phyloP scores from a whole-genome alignment of 2,113 vertebrate genomes.

The Prionailurus viverrinus region DNA sequence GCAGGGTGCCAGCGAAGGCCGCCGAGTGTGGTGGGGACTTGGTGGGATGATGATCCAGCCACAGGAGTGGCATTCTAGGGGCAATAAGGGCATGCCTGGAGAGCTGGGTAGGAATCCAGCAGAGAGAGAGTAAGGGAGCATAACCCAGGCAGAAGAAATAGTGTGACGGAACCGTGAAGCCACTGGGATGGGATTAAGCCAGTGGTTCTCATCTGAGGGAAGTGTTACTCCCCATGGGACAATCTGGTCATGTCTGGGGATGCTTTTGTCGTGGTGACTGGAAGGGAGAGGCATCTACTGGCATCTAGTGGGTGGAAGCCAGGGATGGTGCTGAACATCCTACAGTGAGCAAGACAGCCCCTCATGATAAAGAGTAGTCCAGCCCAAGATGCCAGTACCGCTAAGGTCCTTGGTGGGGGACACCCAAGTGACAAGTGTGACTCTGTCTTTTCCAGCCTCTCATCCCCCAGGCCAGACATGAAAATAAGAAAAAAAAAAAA shows the following conservation, averaged over 20 bases:
- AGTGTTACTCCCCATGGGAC: not conserved
- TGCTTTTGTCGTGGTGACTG: not conserved
- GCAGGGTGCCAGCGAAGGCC: not conserved
- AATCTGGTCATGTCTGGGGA: not conserved
- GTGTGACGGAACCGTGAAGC: fast-evolving
- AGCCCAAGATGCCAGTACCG: not conserved
- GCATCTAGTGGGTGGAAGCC: not conserved
- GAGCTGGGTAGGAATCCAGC: not conserved
- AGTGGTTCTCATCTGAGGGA: not conserved
- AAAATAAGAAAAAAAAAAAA: not conserved
- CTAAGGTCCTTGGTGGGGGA: not conserved
- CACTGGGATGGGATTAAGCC: not conserved
- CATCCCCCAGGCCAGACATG: not conserved
- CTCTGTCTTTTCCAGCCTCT: not conserved
- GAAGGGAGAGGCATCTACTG: too few species aligned
- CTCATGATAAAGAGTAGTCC: not conserved
- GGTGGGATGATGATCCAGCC: too few species aligned
- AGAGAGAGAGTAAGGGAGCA: not conserved
- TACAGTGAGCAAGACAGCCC: not conserved
- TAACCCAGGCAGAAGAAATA: not conserved
- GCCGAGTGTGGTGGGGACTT: not conserved
- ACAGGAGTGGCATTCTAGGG: not conserved
- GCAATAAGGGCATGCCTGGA: not conserved
- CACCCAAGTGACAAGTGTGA: fast-evolving
- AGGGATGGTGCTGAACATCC: not conserved